Evolutionary conservation across 1,140 invertebrate species (phyloP).

Genomic region (Drosophila nasuta): DNA sequence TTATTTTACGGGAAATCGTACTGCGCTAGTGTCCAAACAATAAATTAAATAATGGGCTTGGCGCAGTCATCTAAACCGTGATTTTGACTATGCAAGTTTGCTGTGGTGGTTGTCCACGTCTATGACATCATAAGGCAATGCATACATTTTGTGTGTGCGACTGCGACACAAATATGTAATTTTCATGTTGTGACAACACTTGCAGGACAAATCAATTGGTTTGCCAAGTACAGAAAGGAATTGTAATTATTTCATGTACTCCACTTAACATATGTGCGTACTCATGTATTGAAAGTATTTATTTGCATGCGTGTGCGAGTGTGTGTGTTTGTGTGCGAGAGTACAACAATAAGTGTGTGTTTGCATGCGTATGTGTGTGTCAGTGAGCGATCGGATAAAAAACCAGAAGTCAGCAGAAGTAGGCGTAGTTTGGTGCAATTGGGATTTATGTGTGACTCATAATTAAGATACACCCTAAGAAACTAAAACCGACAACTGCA

Average conservation of each 20-base stretch:
- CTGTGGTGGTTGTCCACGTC: slow-evolving; percentile 58
- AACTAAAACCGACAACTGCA: slow-evolving; percentile 44
- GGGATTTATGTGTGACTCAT: slow-evolving; percentile 75
- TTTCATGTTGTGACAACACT: slow-evolving; percentile 38
- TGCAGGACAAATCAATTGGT: slow-evolving; percentile 25
- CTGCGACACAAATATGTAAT: slow-evolving; percentile 54
- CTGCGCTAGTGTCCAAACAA: background rate
- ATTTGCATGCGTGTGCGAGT: slow-evolving; percentile 21
- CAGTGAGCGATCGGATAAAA: slow-evolving; percentile 59
- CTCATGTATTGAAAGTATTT: slow-evolving; percentile 30
- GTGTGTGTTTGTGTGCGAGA: slow-evolving; percentile 26
- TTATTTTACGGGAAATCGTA: slow-evolving; percentile 1
- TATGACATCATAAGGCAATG: slow-evolving; percentile 70
- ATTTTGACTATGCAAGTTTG: slow-evolving; percentile 35
- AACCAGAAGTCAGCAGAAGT: slow-evolving; percentile 54
- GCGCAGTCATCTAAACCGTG: slow-evolving; percentile 6
- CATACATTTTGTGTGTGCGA: slow-evolving; percentile 68
- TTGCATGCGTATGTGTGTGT: slow-evolving; percentile 26
- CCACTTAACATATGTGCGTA: slow-evolving; percentile 30
- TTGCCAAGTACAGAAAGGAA: slow-evolving; percentile 19
- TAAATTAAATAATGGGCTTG: slow-evolving; percentile 1
- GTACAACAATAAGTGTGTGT: slow-evolving; percentile 60
- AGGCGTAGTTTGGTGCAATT: slow-evolving; percentile 66
- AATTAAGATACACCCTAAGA: slow-evolving; percentile 73
- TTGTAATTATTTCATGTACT: slow-evolving; percentile 24